Evolutionary conservation across 2,113 vertebrate species (phyloP), one percentile per base, ranked within the genome.

Genomic region (Tichodroma muraria): DNA sequence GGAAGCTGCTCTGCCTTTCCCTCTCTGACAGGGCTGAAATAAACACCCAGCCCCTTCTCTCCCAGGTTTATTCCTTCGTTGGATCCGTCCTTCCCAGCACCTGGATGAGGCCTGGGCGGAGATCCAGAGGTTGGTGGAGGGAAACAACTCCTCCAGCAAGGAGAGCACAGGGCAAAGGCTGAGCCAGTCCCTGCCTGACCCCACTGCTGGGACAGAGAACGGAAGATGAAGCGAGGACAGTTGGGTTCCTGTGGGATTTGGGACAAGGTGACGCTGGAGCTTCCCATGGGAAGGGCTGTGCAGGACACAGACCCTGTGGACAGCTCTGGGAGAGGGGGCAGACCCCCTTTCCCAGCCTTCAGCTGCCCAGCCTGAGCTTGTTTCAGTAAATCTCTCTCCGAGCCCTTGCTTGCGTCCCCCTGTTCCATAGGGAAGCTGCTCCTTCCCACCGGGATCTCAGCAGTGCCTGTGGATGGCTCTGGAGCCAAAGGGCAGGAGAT

Each of bases 1-100:
- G 18, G 25, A 6, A 40, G 42, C 88, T 30, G 60, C 77, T 77
- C 33, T 44, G 24, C 47, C 38, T 13, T 20, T 24, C 27, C 37
- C 44, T 10, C 11, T 10, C 50, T 5, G 2, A 1, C 42, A 17
- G 28, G 11, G 44, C 40, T 56, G 20, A 8, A 20, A 1, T 22
- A 20, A n/a, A 85, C 38, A 1, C 52, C 2, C 38, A 10, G 8
- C 14, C 33, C 42, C 22, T 37, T 33, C 52, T 15, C n/a, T 59
- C 31, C 64, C 63, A 99, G 98, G 98, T 9, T 97, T 98, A 22
- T 99, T 99, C 94, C 97, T 99, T 21, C 97, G 97, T 4, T 98
- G 98, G 98, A 98, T 97, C 31, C 69, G 90, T 13, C 95, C 98
- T 17, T 86, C 96, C 69, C 96, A 97, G 54, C 92, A 97, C 78